Conservation (phyloP, 2,113 vertebrate genomes). For the Anolis carolinensis region DNA sequence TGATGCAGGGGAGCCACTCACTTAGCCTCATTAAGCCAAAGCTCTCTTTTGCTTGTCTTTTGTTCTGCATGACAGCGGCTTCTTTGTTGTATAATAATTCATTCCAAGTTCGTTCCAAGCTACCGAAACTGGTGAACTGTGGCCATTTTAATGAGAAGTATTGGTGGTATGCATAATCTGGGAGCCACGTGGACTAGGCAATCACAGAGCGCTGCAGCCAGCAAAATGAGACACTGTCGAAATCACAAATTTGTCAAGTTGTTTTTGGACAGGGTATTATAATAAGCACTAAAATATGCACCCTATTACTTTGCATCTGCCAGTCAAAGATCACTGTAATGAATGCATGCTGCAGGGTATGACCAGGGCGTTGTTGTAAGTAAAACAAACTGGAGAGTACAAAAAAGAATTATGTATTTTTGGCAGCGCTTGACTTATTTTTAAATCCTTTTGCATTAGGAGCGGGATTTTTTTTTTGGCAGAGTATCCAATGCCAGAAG, state of each 20-base stretch:
- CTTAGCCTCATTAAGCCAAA: constrained; percentile 92
- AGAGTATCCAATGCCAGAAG: constrained; percentile 56
- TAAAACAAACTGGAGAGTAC: constrained; percentile 79
- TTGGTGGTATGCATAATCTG: constrained; percentile 86
- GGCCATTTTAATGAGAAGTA: constrained; percentile 92
- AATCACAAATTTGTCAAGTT: constrained; percentile 85
- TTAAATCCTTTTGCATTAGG: constrained; percentile 65
- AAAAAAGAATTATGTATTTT: constrained; percentile 74
- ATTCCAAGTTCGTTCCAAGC: constrained; percentile 87
- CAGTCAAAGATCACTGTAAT: constrained; percentile 82
- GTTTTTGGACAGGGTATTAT: constrained; percentile 85
- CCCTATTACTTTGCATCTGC: constrained; percentile 81
- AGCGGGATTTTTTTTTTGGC: constrained; percentile 71
- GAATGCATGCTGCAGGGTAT: constrained; percentile 80
- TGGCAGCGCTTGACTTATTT: constrained; percentile 61
- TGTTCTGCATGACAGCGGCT: constrained; percentile 90
- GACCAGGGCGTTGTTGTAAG: constrained; percentile 76
- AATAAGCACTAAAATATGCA: constrained; percentile 83
- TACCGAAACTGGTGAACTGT: constrained; percentile 88
- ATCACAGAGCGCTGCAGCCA: constrained; percentile 86
- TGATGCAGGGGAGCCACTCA: constrained; percentile 85
- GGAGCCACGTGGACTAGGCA: constrained; percentile 84
- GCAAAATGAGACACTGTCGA: constrained; percentile 89
- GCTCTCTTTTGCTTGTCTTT: constrained; percentile 85
- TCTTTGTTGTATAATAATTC: constrained; percentile 96